A percentile compares a stretch with the other conserved stretches of the same genome.
phyloP scores from a whole-genome alignment of 2,113 vertebrate genomes.

The Labeo catla region DNA sequence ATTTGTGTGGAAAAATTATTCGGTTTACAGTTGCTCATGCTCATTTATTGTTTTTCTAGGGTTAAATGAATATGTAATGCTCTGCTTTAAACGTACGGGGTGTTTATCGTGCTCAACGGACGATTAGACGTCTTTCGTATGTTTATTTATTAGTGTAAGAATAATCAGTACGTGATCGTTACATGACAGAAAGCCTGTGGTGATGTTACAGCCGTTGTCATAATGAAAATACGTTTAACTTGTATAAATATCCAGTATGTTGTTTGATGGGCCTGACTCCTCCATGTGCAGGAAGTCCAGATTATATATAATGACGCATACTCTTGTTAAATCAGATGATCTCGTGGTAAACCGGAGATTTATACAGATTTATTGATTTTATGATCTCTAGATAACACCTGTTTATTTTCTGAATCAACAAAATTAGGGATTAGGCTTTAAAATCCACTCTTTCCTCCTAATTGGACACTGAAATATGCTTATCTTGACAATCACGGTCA shows the following conservation, averaged over 20 bases:
- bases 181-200: neutral
- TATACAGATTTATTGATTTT: neutral
- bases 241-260: neutral
- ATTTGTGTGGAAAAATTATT: neutral
- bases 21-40: neutral
- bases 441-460: neutral
- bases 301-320: slow-evolving; percentile 24
- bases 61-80: no score
- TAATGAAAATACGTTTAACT: no score
- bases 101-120: neutral
- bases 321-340: neutral
- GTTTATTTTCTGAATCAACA: no score
- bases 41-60: no score
- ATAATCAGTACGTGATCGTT: neutral
- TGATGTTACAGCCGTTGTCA: neutral
- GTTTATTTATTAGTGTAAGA: neutral
- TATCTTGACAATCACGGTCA: neutral
- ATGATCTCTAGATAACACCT: neutral
- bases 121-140: neutral
- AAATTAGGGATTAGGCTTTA: neutral
- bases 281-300: slow-evolving; percentile 25
- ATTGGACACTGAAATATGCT: neutral
- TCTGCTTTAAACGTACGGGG: neutral
- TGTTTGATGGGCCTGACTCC: neutral
- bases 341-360: neutral